Evolutionary conservation across 37 sponge, comb jelly and placozoan genomes (phyloP).

Genomic region (Agelas oroides): DNA sequence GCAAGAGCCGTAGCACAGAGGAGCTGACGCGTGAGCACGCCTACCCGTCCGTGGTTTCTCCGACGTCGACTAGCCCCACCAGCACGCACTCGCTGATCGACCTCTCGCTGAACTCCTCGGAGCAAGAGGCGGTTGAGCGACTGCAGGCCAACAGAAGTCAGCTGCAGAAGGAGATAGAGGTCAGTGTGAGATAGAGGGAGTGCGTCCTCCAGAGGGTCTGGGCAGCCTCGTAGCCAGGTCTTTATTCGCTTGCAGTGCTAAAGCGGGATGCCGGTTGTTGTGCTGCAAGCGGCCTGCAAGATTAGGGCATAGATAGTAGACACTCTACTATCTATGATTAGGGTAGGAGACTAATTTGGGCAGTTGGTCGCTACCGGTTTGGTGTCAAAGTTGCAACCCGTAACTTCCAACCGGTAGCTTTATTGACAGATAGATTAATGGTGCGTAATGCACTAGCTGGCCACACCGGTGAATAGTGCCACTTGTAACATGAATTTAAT

Average conservation of each 20-base stretch:
- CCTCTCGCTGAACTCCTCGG: not conserved
- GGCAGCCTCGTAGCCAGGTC: not conserved
- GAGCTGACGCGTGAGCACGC: slow-evolving; percentile 27
- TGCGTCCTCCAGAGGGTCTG: not conserved
- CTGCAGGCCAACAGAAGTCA: slow-evolving; percentile 20
- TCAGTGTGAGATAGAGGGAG: no score
- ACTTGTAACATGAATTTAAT: no score
- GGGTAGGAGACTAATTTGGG: no score
- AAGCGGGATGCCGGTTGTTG: not conserved
- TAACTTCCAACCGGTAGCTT: no score
- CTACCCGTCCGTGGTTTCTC: not conserved
- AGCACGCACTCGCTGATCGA: not conserved
- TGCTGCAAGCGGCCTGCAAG: not conserved
- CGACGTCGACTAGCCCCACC: slow-evolving; percentile 15
- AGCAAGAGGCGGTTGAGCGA: slow-evolving; percentile 42
- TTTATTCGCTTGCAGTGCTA: not conserved
- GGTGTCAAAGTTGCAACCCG: no score
- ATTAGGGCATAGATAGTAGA: not conserved
- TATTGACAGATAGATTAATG: no score
- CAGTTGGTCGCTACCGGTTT: no score
- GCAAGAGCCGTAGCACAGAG: slow-evolving; percentile 42
- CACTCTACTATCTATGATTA: no score
- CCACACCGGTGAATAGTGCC: no score
- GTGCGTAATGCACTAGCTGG: no score
- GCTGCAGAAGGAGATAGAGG: slow-evolving; percentile 64